phyloP scores from a whole-genome alignment of 2,113 vertebrate genomes.

The Microcebus ravelobensis region DNA sequence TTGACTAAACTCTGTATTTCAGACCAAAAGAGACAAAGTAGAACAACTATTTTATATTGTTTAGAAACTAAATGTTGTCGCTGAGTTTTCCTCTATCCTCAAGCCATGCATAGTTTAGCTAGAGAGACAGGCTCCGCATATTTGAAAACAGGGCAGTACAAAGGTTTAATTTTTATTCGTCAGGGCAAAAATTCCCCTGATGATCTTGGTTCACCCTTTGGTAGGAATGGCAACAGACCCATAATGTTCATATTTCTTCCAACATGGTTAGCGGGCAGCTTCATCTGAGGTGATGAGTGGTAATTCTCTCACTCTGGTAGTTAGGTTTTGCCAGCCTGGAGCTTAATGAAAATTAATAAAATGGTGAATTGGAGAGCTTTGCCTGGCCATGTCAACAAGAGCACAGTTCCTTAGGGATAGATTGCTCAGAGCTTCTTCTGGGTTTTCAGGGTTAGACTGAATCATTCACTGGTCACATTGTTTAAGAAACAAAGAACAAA shows the following conservation, averaged over 20 bases:
- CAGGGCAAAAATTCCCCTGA: neutral
- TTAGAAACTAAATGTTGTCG: neutral
- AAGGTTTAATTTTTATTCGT: neutral
- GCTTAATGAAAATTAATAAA: neutral
- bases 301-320: neutral
- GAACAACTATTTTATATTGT: neutral
- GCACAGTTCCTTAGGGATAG: neutral
- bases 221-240: neutral
- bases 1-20: neutral
- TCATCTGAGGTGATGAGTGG: neutral
- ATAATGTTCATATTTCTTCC: neutral
- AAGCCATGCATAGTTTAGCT: neutral
- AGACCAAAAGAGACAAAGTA: neutral
- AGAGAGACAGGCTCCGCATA: neutral
- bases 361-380: neutral
- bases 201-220: neutral
- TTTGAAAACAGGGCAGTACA: neutral
- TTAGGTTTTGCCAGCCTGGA: neutral
- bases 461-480: neutral
- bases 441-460: neutral
- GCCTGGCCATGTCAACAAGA: neutral
- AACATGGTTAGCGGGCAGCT: neutral
- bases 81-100: neutral
- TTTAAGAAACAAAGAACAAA: conserved; percentile 3
- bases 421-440: neutral